Conservation (phyloP, 2,113 vertebrate species). For the Platanista minor region DNA sequence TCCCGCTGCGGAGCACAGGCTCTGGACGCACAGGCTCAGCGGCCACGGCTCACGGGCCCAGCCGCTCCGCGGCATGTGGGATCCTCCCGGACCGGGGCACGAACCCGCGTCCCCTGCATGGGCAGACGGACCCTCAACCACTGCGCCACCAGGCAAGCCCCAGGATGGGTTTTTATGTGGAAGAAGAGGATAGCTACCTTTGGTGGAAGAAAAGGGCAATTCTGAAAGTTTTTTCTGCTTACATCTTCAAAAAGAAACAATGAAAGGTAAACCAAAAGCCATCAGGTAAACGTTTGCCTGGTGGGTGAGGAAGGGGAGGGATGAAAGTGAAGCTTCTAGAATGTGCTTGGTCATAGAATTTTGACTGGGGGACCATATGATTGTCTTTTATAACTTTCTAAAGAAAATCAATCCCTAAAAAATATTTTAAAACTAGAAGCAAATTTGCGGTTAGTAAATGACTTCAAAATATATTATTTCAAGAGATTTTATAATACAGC, state of each 20-base stretch:
- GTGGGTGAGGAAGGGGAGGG: background rate
- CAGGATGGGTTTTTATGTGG: background rate
- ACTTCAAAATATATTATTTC: background rate
- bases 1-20: too few relatives aligned
- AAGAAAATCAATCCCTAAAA: background rate
- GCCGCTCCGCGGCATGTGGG: too few relatives aligned
- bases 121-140: too few relatives aligned
- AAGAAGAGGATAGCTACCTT: too few relatives aligned
- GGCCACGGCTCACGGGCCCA: too few relatives aligned
- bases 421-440: background rate
- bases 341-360: background rate
- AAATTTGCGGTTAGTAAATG: background rate
- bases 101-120: too few relatives aligned
- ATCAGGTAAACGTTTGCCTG: background rate
- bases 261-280: background rate
- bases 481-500: background rate
- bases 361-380: background rate
- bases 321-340: background rate
- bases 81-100: too few relatives aligned
- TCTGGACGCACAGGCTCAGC: too few relatives aligned
- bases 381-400: background rate
- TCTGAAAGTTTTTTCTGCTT: background rate
- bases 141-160: too few relatives aligned
- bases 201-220: background rate
- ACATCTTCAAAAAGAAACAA: background rate